Percentiles rank a stretch among this genome's conserved stretches.
phyloP scores from a whole-genome alignment of 2,797 vertebrate species.

The Benthosema pterotum region DNA sequence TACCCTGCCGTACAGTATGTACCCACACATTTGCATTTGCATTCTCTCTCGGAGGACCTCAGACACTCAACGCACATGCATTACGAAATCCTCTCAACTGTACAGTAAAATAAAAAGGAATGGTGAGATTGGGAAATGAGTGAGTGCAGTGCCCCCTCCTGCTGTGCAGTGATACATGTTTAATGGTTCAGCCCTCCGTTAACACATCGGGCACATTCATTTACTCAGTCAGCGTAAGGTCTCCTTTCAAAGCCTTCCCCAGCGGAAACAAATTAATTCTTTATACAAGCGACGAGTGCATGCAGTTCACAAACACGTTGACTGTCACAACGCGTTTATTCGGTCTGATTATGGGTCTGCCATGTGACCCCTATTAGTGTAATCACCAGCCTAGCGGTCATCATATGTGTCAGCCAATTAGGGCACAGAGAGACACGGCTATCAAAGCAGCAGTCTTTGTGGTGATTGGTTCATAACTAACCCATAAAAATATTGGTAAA shows the following conservation, averaged over 20 bases:
- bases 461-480: too few species aligned
- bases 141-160: not conserved
- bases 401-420: constrained; percentile 50
- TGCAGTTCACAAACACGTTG: constrained; percentile 18
- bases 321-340: constrained; percentile 28
- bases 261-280: constrained; percentile 17
- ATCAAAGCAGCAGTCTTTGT: too few species aligned
- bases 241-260: constrained; percentile 5
- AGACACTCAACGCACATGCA: not conserved
- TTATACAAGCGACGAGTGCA: constrained; percentile 6
- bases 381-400: constrained; percentile 45
- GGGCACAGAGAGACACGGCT: constrained; percentile 18
- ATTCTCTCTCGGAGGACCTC: not conserved
- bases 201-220: constrained; percentile 12
- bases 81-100: not conserved
- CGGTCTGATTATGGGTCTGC: constrained; percentile 16
- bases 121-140: constrained; percentile 2
- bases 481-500: too few species aligned
- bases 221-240: constrained; percentile 10
- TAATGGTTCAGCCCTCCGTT: too few species aligned
- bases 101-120: constrained; percentile 2
- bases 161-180: too few species aligned
- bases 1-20: too few species aligned
- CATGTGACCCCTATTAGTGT: constrained; percentile 39
- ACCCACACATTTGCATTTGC: constrained; percentile 5